Evolutionary conservation across 1,140 invertebrate genomes (phyloP), one percentile per base, ranked within the genome.

Genomic region (Lethocerus indicus): DNA sequence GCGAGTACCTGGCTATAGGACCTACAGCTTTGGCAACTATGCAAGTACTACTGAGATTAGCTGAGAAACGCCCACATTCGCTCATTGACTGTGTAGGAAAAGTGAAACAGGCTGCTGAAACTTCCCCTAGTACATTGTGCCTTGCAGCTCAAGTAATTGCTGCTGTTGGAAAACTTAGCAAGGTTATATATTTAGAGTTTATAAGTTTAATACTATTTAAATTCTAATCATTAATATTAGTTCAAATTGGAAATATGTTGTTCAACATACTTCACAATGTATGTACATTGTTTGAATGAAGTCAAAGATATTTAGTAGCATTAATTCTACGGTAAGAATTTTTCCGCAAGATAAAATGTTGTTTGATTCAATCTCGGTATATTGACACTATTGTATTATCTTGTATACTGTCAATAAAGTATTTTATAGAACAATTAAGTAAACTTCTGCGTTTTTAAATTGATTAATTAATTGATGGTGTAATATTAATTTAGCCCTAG

Each of bases 11-110:
- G 9, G 68, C 67, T 20, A 68, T 68, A 50, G 64, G 69, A 13
- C 63, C 67, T 24, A 75, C 75, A 5, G 72, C 72, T 16, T 56
- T 69, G 23, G 63, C 75, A 39, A 78, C 81, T 14, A 68, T 88
- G 52, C 79, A 85, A 67, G 82, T 91, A 25, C 76, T 91, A 59
- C 65, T 82, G 2, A 75, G 81, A 58, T 71, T 91, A 66, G 76
- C 83, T 6, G 70, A 76, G 57, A 73, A 73, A 40, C 71, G 74
- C 36, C 76, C 81, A 0, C 64, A 73, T 32, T 62, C 79, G 35
- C 69, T 88, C 39, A 66, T 74, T 23, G 78, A 81, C 61, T 77
- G 86, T 60, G 64, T 78, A 24, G 65, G 71, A 39, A 73, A 75
- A 42, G 69, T 88, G 53, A 76, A 79, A 55, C 66, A 74, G 48